Evolutionary conservation across 2,113 vertebrate genomes (phyloP).

Genomic region (Merops nubicus): DNA sequence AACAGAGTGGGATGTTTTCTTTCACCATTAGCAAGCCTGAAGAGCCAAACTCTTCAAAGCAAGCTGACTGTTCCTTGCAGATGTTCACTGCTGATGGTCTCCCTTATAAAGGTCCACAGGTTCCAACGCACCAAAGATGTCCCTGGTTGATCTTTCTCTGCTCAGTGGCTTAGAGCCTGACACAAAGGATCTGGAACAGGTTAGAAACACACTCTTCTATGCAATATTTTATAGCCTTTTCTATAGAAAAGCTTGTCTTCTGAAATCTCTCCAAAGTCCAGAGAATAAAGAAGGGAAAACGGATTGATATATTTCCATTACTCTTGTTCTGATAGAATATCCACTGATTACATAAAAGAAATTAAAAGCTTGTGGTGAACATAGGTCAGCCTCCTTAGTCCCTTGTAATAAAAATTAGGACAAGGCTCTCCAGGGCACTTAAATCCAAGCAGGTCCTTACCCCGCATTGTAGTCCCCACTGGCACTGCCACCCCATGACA

Average conservation of each 20-base stretch:
- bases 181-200: conserved; percentile 70
- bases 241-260: neutral
- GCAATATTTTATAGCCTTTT: neutral
- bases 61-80: neutral
- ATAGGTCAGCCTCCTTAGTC: neutral
- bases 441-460: neutral
- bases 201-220: neutral
- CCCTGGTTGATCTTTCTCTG: conserved; percentile 76
- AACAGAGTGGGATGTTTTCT: neutral
- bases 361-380: neutral
- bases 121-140: conserved; percentile 70
- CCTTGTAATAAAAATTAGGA: neutral
- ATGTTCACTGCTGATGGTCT: neutral
- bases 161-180: conserved; percentile 75
- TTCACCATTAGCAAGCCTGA: neutral
- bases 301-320: neutral
- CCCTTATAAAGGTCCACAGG: conserved; percentile 14
- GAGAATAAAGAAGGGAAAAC: neutral
- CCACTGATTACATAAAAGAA: neutral
- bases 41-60: neutral
- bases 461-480: neutral
- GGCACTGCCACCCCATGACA: rapidly evolving
- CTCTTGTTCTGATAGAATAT: neutral
- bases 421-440: neutral
- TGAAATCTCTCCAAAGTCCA: neutral